Evolutionary conservation across 1,140 invertebrate species (phyloP), one percentile per base, ranked within the genome.

Genomic region (Tetramorium simillimum): DNA sequence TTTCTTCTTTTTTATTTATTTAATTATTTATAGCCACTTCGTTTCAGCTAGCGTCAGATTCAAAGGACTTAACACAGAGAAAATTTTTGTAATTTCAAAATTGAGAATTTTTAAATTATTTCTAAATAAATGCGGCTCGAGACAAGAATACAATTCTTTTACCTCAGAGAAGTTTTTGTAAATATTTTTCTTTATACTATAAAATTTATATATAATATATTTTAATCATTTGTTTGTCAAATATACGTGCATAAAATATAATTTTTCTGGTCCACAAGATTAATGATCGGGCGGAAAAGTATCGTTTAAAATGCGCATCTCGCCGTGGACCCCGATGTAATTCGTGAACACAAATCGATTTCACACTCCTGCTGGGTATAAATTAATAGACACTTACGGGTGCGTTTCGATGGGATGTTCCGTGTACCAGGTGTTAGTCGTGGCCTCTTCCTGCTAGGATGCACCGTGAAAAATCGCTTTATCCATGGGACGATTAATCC

Each of bases 361-460:
- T 92, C 88, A 88, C 88, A 90, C 88, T 89, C 91, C 89, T 56
- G 86, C 86, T 87, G 88, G 85, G 88, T 86, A 87, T 90, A 93
- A 93, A 93, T 93, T 93, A 93, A 93, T 93, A 92, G 92, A 93
- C 88, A 92, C 86, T 93, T 92, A 88, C 65, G 81, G 86, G 78
- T 58, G 37, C 21, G 58, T 46, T 78, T 88, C 49, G 51, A 75
- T 91, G 85, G 78, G 82, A 9, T 28, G 69, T 70, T 60, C 49
- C 78, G 51, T n/a, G 43, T 67, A 88, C 92, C 92, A 92, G 92
- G 92, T 93, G 92, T 92, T 88, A 63, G 69, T 65, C 60, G 46
- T 33, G 69, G 65, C 70, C 85, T 82, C 77, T 85, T 49, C 69
- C 56, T 85, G 82, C 63, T 28, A 58, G 87, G 91, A 92, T 89